Conservation (phyloP, 2,797 vertebrate species). For the Galaxias olidus region DNA sequence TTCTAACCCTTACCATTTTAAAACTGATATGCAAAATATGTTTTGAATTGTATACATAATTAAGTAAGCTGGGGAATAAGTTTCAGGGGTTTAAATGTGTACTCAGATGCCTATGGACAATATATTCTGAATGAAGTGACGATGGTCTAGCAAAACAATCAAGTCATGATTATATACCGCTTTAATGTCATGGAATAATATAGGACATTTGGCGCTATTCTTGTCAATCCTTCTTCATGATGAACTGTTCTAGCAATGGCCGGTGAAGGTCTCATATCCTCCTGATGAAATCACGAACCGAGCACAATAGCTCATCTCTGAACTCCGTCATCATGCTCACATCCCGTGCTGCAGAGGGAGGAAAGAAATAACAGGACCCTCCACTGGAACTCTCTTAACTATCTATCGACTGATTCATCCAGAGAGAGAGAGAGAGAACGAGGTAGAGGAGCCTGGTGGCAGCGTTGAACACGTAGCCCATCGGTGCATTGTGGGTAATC, state of each 20-base stretch:
- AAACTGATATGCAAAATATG: constrained; percentile 3
- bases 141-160: not conserved
- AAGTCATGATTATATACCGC: no score
- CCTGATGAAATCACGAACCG: constrained; percentile 30
- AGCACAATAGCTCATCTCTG: no score
- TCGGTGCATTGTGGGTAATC: not conserved
- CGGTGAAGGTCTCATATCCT: constrained; percentile 26
- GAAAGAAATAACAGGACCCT: no score
- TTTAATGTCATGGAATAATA: not conserved
- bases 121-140: not conserved
- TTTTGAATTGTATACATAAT: not conserved
- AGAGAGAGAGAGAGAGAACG: not conserved
- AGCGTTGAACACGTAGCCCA: not conserved
- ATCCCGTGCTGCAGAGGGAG: no score
- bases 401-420: not conserved
- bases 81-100: not conserved
- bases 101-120: not conserved
- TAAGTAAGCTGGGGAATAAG: not conserved
- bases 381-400: no score
- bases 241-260: no score
- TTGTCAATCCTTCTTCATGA: constrained; percentile 4
- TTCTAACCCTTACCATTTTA: not conserved
- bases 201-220: no score
- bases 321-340: no score
- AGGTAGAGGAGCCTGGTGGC: not conserved